Evolutionary conservation across 2,888 invertebrate species (phyloP), one percentile per base, ranked within the genome.

Genomic region (Meghimatium bilineatum): DNA sequence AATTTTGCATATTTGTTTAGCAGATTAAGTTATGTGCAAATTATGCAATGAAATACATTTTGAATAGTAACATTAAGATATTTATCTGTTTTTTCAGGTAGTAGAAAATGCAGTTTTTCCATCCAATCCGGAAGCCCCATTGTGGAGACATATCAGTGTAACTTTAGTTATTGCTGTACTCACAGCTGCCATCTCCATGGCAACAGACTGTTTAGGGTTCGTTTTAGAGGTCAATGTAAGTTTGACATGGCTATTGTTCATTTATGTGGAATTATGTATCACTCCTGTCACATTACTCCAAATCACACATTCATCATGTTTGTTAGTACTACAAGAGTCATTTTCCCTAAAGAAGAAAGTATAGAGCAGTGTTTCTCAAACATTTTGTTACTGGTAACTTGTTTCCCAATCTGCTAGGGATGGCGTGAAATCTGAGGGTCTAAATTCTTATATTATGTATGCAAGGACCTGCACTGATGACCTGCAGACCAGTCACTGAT

Each of bases 221-320:
- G 97, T 97, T 6, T 94, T 97, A 87, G 97, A 97, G 94, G 92
- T 97, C 74, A 97, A 97, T 94, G 96, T 96, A 94, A 95, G 95
- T 94, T 71, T 38, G 20, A 26, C 2, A 5, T 38, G 36, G 1
- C 6, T 20, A n/a, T n/a, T 6, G 12, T n/a, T 26, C 17, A 17
- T 26, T n/a, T 32, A 3, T 32, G 67, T 17, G 32, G 67, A 34
- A 8, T 10, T 29, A 29, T 66, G n/a, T n/a, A n/a, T n/a, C n/a
- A n/a, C 44, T 44, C 12, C 12, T 44, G 44, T 44, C 44, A 44
- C 12, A n/a, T n/a, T 60, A 26, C 5, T 26, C 60, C 20, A 8
- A 3, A 60, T 20, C 6, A 2, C 6, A 60, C 60, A 60, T 60
- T 12, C 44, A 44, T 44, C 6, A 44, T 12, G 12, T 44, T 44